A percentile compares a stretch with the other conserved stretches of the same genome.
Conservation (phyloP, 2,888 invertebrate genomes). For the Psylliodes chrysocephalus region DNA sequence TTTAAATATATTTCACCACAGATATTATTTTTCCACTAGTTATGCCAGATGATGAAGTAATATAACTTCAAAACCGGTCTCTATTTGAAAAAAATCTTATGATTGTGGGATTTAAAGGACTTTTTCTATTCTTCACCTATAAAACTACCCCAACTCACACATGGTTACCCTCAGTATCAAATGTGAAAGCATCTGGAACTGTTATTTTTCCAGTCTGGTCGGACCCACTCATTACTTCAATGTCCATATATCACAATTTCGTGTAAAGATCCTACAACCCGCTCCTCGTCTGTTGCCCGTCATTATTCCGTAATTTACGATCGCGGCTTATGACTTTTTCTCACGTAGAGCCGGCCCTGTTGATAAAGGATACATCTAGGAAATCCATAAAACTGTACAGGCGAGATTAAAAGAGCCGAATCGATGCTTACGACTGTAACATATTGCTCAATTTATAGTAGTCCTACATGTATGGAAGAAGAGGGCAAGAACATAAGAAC, state of each 20-base stretch:
- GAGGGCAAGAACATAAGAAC: neutral
- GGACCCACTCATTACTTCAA: too few species aligned
- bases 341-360: conserved; percentile 17
- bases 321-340: conserved; percentile 10
- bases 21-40: too few species aligned
- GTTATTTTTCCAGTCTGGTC: neutral
- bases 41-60: too few species aligned
- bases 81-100: too few species aligned
- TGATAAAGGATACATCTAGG: conserved; percentile 13
- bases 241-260: neutral
- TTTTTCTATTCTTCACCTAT: too few species aligned
- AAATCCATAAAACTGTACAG: conserved; percentile 17
- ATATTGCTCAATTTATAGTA: conserved; percentile 20
- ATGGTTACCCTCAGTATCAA: too few species aligned
- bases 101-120: too few species aligned
- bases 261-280: neutral
- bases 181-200: too few species aligned
- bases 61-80: too few species aligned
- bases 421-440: conserved; percentile 18
- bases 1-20: too few species aligned
- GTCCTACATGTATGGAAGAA: conserved; percentile 5
- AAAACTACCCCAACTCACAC: too few species aligned
- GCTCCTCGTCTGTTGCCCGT: neutral
- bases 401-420: conserved; percentile 19
- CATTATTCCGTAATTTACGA: conserved; percentile 2